Percentiles rank a stretch among this genome's conserved stretches.
Evolutionary conservation across 2,113 vertebrate species (phyloP).

Genomic region (Fulica atra): DNA sequence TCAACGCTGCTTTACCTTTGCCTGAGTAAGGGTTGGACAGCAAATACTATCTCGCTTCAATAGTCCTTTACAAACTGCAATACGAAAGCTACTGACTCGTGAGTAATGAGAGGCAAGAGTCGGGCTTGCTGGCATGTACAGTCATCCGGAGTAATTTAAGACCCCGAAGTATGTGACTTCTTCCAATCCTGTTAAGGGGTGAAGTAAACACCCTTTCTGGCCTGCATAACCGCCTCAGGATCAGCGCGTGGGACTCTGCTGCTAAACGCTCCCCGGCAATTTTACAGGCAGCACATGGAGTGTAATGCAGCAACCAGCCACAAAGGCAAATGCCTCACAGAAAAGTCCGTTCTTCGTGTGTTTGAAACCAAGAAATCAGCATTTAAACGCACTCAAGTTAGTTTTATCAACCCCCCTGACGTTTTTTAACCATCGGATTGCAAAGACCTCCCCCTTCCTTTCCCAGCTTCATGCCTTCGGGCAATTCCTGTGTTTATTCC

Average conservation of each 20-base stretch:
- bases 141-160: background rate
- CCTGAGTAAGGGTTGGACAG: background rate
- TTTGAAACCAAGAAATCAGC: background rate
- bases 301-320: background rate
- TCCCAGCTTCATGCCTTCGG: background rate
- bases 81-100: background rate
- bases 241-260: constrained; percentile 12
- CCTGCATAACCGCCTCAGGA: background rate
- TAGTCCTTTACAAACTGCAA: background rate
- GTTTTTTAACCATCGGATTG: background rate
- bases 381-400: background rate
- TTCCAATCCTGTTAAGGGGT: constrained; percentile 1
- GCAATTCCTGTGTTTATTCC: background rate
- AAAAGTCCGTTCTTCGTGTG: background rate
- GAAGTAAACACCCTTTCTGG: constrained; percentile 10
- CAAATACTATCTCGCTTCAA: background rate
- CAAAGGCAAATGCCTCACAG: background rate
- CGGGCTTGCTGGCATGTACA: background rate
- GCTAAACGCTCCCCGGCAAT: background rate
- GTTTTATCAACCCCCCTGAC: background rate
- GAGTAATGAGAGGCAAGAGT: background rate
- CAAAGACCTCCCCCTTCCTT: background rate
- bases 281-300: background rate
- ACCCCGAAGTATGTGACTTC: background rate
- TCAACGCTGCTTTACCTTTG: background rate